Evolutionary conservation across 2,888 invertebrate species (phyloP), one percentile per base, ranked within the genome.

Genomic region (Epistrophe grossulariae): DNA sequence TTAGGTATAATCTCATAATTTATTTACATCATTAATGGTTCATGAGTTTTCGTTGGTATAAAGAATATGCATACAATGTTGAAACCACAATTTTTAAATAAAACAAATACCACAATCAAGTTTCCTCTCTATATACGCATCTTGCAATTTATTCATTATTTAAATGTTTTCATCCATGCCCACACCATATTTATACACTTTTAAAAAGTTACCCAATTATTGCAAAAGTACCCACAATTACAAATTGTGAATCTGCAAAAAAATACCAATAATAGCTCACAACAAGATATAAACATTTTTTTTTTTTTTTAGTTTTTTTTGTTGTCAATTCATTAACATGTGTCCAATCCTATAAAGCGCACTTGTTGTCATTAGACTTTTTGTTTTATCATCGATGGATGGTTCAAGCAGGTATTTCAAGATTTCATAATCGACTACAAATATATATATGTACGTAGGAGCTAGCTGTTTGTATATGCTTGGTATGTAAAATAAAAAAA

Each of bases 391-490:
- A 64, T 43, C 55, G 55, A 48, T 13, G 24, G 24, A 48, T 57
- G 45, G 40, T 64, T 77, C 40, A 71, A 60, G 76, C 28, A 24
- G 31, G 35, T 62, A 40, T 17, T 50, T 73, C 60, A 52, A 55
- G 60, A 83, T 79, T 83, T 73, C 83, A 68, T 83, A 73, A 83
- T 31, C 11, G 10, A 15, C 31, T n/a, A 10, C 35, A 62, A 73
- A 40, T 38, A 50, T 28, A 17, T 43, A 19, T n/a, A n/a, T n/a
- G 31, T 35, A 15, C 9, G 10, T 13, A 24, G 52, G 24, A 24
- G 24, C 24, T 24, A 24, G 24, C 13, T 52, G 24, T 8, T n/a
- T 28, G 19, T 68, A n/a, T 19, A 38, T 19, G 19, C 8, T 40
- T 28, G 55, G 52, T 60, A 79, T 45, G 68, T 71, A 70, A 6